Evolutionary conservation across 2,888 invertebrate species (phyloP).

Genomic region (Leucozona laternaria): DNA sequence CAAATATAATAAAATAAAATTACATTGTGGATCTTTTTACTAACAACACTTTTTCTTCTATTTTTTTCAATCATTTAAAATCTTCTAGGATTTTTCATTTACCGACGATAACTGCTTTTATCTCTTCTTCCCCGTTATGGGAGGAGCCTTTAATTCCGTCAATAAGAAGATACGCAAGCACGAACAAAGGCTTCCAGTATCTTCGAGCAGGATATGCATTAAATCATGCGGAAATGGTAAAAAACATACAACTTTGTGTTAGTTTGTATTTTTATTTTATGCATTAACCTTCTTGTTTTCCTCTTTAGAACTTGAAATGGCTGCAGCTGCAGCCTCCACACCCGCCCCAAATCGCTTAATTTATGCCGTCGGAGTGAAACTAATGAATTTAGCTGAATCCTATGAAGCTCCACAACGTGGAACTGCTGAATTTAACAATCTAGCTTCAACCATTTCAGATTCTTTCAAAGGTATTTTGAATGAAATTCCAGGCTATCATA

Average conservation of each 20-base stretch:
- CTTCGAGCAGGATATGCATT: constrained; percentile 92
- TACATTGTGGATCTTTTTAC: too few species aligned
- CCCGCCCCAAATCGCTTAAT: constrained; percentile 87
- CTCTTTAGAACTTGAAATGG: constrained; percentile 79
- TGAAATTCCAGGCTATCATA: constrained; percentile 89
- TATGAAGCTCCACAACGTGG: constrained; percentile 90
- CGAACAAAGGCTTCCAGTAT: constrained; percentile 88
- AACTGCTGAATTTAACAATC: constrained; percentile 89
- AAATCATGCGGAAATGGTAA: constrained; percentile 90
- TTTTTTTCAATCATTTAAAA: too few species aligned
- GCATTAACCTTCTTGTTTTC: not conserved
- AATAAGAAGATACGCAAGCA: constrained; percentile 95
- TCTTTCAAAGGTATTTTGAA: constrained; percentile 87
- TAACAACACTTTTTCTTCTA: too few species aligned
- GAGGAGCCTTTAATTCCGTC: constrained; percentile 92
- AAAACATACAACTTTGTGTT: constrained; percentile 16
- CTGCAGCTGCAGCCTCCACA: constrained; percentile 85
- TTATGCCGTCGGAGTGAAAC: constrained; percentile 89
- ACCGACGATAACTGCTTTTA: constrained; percentile 92
- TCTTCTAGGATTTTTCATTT: constrained; percentile 91
- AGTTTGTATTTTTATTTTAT: not conserved
- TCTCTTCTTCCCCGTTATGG: constrained; percentile 94
- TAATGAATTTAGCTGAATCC: constrained; percentile 90
- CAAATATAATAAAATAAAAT: too few species aligned
- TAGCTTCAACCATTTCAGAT: constrained; percentile 87